These are phyloP conservation scores for Esox lucius DNA, from an alignment of 2,797 vertebrate genomes.

Conservation along the genomic window DNA sequence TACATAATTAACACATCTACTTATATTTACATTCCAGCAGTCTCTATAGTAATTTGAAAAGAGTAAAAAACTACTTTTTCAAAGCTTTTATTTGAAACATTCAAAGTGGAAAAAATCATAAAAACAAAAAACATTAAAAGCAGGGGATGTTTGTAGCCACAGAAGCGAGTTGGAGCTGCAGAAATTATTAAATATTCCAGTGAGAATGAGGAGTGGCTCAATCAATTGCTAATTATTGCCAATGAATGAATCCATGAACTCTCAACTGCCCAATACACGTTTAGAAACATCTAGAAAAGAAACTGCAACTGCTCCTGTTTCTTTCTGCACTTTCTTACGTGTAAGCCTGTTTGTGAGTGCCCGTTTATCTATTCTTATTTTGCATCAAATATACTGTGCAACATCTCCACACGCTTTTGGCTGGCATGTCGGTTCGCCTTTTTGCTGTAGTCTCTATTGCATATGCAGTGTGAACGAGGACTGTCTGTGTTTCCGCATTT, in stretches of 20 bases:
- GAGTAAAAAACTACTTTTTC: slow-evolving; percentile 34
- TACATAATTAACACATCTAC: too few species aligned
- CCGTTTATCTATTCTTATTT: background rate
- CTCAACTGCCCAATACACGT: slow-evolving; percentile 7
- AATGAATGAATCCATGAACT: slow-evolving; percentile 23
- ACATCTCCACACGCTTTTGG: background rate
- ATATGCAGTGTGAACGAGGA: slow-evolving; percentile 4
- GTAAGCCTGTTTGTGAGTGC: background rate
- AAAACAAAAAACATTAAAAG: slow-evolving; percentile 53
- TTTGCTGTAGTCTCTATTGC: background rate
- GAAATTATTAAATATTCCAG: slow-evolving; percentile 52
- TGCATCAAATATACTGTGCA: background rate
- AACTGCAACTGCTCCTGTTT: slow-evolving; percentile 28
- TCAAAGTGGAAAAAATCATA: slow-evolving; percentile 55
- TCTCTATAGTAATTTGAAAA: slow-evolving; percentile 1
- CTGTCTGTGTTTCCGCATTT: slow-evolving; percentile 40
- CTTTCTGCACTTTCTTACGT: slow-evolving; percentile 14
- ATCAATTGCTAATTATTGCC: slow-evolving; percentile 28
- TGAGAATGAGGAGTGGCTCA: slow-evolving; percentile 26
- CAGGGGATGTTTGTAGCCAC: slow-evolving; percentile 33
- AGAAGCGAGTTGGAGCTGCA: slow-evolving; percentile 47
- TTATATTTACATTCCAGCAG: too few species aligned
- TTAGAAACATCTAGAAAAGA: slow-evolving; percentile 33
- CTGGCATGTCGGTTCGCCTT: background rate
- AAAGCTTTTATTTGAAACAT: slow-evolving; percentile 72